These are phyloP conservation scores for Petrocephalus sullivani DNA, from an alignment of 2,797 vertebrate species.

Conservation along the genomic window DNA sequence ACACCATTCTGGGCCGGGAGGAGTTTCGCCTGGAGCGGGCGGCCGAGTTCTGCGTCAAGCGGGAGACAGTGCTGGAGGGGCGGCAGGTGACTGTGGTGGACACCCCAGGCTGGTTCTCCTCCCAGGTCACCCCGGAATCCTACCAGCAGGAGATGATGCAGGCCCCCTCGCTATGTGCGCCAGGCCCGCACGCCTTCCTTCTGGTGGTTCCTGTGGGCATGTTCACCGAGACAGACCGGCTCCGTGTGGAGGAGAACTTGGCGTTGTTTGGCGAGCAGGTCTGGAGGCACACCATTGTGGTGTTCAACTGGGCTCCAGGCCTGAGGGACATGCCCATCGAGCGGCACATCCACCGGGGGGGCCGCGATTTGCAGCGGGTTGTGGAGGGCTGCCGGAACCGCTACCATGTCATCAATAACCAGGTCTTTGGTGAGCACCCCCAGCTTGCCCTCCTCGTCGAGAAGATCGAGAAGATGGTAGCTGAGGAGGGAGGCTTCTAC, in stretches of 20 bases:
- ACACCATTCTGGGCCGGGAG: constrained; percentile 68
- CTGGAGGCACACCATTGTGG: constrained; percentile 66
- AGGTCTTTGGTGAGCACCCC: constrained; percentile 60
- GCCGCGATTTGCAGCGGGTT: constrained; percentile 63
- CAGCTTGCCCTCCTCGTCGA: constrained; percentile 59
- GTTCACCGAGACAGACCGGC: constrained; percentile 65
- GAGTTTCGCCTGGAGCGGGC: constrained; percentile 62
- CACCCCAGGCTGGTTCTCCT: constrained; percentile 72
- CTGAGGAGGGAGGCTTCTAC: constrained; percentile 57
- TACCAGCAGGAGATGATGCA: constrained; percentile 61
- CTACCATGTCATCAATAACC: constrained; percentile 68
- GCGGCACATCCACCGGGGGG: constrained; percentile 66
- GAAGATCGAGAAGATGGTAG: constrained; percentile 64
- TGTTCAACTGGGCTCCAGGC: constrained; percentile 68
- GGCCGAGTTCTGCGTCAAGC: constrained; percentile 58
- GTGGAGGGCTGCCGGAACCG: constrained; percentile 64
- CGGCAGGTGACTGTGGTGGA: constrained; percentile 64
- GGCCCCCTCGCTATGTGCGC: constrained; percentile 55
- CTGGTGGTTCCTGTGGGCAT: constrained; percentile 67
- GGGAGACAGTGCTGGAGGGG: constrained; percentile 43
- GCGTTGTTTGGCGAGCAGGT: constrained; percentile 59
- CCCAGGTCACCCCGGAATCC: constrained; percentile 47
- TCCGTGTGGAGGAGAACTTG: constrained; percentile 63
- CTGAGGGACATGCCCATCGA: constrained; percentile 62
- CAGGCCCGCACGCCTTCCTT: constrained; percentile 68